Evolutionary conservation across 2,797 vertebrate genomes (phyloP).

Genomic region (Acanthurus leucopareius): DNA sequence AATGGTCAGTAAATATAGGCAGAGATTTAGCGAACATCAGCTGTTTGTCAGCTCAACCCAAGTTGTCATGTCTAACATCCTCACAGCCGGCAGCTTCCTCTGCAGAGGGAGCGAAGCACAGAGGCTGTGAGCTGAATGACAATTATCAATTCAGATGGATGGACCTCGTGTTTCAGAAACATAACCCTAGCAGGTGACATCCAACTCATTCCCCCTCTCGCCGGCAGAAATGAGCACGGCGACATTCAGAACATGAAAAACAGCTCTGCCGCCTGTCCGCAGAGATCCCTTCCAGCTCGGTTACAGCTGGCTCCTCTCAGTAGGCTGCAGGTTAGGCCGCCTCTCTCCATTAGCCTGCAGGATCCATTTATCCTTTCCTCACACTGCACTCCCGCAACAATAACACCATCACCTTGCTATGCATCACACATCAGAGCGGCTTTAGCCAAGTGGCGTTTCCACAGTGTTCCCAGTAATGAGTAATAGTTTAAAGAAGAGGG

Average conservation of each 20-base stretch:
- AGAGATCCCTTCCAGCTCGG: slow-evolving; percentile 57
- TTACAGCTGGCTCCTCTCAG: slow-evolving; percentile 78
- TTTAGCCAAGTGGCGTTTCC: slow-evolving; percentile 46
- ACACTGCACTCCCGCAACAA: slow-evolving; percentile 63
- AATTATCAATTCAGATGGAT: slow-evolving; percentile 75
- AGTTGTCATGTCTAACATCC: slow-evolving; percentile 66
- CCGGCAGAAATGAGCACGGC: slow-evolving; percentile 63
- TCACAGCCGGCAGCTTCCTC: slow-evolving; percentile 65
- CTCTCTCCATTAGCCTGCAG: slow-evolving; percentile 70
- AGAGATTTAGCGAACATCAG: slow-evolving; percentile 49
- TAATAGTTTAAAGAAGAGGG: slow-evolving; percentile 54
- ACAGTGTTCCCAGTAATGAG: slow-evolving; percentile 51
- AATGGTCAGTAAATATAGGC: slow-evolving; percentile 38
- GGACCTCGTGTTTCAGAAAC: slow-evolving; percentile 73
- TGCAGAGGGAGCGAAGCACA: slow-evolving; percentile 51
- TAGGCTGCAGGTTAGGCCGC: slow-evolving; percentile 63
- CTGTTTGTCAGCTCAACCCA: slow-evolving; percentile 59
- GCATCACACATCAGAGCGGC: slow-evolving; percentile 52
- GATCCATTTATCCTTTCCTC: slow-evolving; percentile 78
- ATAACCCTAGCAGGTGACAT: slow-evolving; percentile 76
- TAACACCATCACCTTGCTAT: slow-evolving; percentile 60
- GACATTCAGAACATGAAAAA: slow-evolving; percentile 79
- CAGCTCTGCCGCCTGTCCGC: slow-evolving; percentile 52
- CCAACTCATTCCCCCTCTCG: slow-evolving; percentile 63
- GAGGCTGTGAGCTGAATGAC: slow-evolving; percentile 70